A percentile compares a stretch with the other conserved stretches of the same genome.
Evolutionary conservation across 2,797 vertebrate species (phyloP).

Genomic region (Danionella dracula): DNA sequence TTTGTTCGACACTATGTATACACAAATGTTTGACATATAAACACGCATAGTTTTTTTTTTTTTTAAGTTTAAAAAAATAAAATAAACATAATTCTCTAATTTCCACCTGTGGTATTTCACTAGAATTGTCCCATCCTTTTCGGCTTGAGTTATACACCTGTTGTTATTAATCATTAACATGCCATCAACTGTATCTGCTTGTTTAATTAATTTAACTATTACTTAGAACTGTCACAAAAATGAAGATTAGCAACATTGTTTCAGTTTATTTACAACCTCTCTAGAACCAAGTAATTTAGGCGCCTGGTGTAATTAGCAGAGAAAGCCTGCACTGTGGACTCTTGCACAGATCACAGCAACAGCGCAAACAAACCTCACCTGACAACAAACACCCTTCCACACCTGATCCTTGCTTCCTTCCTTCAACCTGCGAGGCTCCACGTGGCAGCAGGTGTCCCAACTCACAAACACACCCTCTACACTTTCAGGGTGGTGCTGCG

Average conservation of each 20-base stretch:
- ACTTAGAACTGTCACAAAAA: too few relatives aligned
- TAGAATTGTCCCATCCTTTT: too few relatives aligned
- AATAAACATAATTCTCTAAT: too few relatives aligned
- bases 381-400: slow-evolving; percentile 44
- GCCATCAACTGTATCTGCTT: too few relatives aligned
- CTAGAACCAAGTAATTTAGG: not conserved
- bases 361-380: slow-evolving; percentile 64
- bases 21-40: too few relatives aligned
- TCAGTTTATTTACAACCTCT: not conserved
- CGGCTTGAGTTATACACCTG: too few relatives aligned
- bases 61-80: too few relatives aligned
- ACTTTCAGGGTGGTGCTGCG: slow-evolving; percentile 44
- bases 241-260: not conserved
- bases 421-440: slow-evolving; percentile 46
- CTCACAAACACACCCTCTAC: slow-evolving; percentile 35
- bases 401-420: slow-evolving; percentile 32
- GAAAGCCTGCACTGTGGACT: slow-evolving; percentile 33
- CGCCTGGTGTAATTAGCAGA: not conserved
- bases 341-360: slow-evolving; percentile 40
- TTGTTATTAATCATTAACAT: too few relatives aligned
- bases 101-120: too few relatives aligned
- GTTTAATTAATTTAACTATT: too few relatives aligned
- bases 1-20: too few relatives aligned
- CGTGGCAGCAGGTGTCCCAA: slow-evolving; percentile 50
- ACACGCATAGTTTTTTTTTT: too few relatives aligned